Evolutionary conservation across 1,140 invertebrate genomes (phyloP), one percentile per base, ranked within the genome.

Genomic region (Pseudomyrmex flavicornis): DNA sequence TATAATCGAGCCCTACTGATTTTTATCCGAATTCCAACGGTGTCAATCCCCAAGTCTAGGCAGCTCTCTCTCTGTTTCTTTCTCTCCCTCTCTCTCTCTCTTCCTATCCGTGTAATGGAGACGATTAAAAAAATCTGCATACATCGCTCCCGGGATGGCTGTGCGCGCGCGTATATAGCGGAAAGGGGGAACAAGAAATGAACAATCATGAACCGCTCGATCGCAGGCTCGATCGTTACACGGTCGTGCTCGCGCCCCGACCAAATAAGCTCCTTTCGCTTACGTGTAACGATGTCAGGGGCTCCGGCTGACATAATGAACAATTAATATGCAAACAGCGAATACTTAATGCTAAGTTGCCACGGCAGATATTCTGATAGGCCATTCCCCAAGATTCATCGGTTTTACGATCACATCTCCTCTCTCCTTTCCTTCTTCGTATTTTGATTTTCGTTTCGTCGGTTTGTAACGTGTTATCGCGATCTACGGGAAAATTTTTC

Each of bases 321-420:
- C 93, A 93, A 94, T 93, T 93, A 94, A 93, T 93, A 93, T 93
- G 93, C 93, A 93, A 94, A 93, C 91, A 93, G 84, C 91, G 89
- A 93, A 93, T 93, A 93, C 91, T 93, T 93, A 92, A 94, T 93
- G 92, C 90, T 89, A 91, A 93, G 88, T 91, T 90, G 75, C 84
- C 35, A 79, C 85, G 87, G 85, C 90, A 88, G 83, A 91, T 35
- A 35, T 90, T 90, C 83, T 90, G 91, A 93, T 91, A 90, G 88
- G 88, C 89, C 91, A 90, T 83, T 89, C 80, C 74, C 35, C 58
- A 35, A 22, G 68, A 73, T 70, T 48, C 65, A 70, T 80, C 52
- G 76, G 0, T 58, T 56, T 61, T 68, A 61, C 12, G 44, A 58
- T n/a, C 65, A 10, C 26, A n/a, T 48, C 44, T 52, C 2, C 35